phyloP scores from a whole-genome alignment of 2,113 vertebrate genomes.

The Myocastor coypus region DNA sequence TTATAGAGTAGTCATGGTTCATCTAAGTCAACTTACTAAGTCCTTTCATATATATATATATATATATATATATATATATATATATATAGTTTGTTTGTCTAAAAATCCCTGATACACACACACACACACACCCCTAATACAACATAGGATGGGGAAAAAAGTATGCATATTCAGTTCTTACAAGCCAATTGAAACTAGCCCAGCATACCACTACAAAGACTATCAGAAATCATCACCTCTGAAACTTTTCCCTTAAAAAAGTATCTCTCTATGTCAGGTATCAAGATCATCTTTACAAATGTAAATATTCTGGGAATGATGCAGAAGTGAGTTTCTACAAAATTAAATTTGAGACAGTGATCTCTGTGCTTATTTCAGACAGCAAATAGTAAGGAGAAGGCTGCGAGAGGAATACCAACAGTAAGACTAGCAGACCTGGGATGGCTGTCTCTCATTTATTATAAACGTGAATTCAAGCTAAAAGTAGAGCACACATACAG shows the following conservation, averaged over 20 bases:
- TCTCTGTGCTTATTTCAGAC: not conserved
- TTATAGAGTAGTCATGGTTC: too few species aligned
- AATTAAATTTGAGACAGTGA: not conserved
- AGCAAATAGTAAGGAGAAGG: not conserved
- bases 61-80: not conserved
- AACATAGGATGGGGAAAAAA: not conserved
- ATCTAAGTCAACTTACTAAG: not conserved
- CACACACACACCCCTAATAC: too few species aligned
- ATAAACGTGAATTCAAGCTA: not conserved
- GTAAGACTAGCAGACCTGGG: not conserved
- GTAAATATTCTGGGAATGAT: not conserved
- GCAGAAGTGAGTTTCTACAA: not conserved
- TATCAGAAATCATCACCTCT: not conserved
- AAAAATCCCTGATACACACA: too few species aligned
- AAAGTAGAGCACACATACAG: not conserved
- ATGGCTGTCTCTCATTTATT: not conserved
- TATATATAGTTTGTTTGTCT: not conserved
- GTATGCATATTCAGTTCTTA: not conserved
- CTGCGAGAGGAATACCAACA: not conserved
- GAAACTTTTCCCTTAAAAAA: not conserved
- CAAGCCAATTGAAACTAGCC: not conserved
- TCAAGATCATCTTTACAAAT: not conserved
- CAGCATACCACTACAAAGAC: not conserved
- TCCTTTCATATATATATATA: not conserved
- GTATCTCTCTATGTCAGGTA: not conserved